Evolutionary conservation across 1,140 invertebrate species (phyloP).

Genomic region (Hyles euphorbiae): DNA sequence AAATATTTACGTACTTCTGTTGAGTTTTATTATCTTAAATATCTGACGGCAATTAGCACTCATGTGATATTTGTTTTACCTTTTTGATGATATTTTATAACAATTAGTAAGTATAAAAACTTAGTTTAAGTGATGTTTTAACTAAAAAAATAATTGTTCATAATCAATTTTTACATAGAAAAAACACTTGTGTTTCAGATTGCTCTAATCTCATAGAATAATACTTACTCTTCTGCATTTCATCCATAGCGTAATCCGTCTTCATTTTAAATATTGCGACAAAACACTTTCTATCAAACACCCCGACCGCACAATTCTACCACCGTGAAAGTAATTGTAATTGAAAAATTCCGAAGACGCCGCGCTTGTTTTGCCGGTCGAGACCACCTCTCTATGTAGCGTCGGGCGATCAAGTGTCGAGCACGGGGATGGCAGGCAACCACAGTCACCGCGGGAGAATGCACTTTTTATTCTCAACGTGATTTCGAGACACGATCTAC

Average conservation of each 20-base stretch:
- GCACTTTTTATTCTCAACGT: constrained; percentile 51
- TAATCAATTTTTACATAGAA: too few species aligned
- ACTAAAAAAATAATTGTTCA: too few species aligned
- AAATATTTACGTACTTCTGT: too few species aligned
- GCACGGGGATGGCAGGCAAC: constrained; percentile 49
- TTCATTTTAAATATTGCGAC: constrained; percentile 51
- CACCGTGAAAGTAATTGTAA: constrained; percentile 38
- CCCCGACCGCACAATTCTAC: constrained; percentile 41
- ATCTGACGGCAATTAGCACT: too few species aligned
- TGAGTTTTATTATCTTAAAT: too few species aligned
- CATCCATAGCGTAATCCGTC: constrained; percentile 72
- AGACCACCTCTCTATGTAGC: constrained; percentile 54
- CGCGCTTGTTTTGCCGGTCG: constrained; percentile 13
- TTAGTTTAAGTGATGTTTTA: too few species aligned
- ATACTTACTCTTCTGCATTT: constrained; percentile 70
- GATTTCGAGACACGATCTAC: constrained; percentile 37
- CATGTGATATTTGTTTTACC: too few species aligned
- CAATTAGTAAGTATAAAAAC: too few species aligned
- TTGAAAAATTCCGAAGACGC: constrained; percentile 45
- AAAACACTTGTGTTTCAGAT: too few species aligned
- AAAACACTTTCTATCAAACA: constrained; percentile 37
- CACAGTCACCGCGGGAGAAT: constrained; percentile 24
- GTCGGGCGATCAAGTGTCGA: constrained; percentile 54
- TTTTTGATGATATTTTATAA: too few species aligned
- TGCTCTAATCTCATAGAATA: not conserved